Conservation (phyloP, 37 sponge, comb jelly and placozoan genomes). For the Crambe crambe region DNA sequence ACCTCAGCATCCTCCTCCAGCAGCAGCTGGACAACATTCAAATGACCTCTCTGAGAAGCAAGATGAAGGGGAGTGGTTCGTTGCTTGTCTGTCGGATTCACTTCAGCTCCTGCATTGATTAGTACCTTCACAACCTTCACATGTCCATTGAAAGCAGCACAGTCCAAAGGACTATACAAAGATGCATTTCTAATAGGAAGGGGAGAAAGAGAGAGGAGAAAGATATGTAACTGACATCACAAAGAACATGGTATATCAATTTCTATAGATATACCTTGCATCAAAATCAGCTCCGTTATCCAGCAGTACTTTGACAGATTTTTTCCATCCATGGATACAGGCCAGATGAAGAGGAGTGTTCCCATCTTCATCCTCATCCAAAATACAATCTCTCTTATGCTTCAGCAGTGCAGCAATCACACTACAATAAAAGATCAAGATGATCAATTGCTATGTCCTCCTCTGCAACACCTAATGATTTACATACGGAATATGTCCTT, state of each 20-base stretch:
- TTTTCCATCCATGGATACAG: constrained; percentile 70
- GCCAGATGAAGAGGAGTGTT: constrained; percentile 95
- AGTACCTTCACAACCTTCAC: constrained; percentile 44
- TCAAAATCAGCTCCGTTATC: constrained; percentile 69
- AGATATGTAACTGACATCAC: no score
- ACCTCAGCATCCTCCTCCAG: constrained; percentile 72
- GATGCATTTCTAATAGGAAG: constrained; percentile 62
- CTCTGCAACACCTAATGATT: background rate
- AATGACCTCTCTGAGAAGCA: constrained; percentile 77
- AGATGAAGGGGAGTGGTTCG: constrained; percentile 83
- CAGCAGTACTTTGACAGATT: constrained; percentile 59
- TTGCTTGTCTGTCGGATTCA: constrained; percentile 72
- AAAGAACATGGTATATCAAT: no score
- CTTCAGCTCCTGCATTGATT: constrained; percentile 62
- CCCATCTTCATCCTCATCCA: constrained; percentile 87
- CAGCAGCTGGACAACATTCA: constrained; percentile 51
- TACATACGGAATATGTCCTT: constrained; percentile 70
- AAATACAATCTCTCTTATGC: constrained; percentile 25
- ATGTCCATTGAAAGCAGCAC: constrained; percentile 69
- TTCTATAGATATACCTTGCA: constrained; percentile 64
- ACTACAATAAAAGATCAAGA: background rate
- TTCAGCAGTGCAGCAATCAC: constrained; percentile 33
- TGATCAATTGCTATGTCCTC: background rate
- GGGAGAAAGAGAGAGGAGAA: background rate
- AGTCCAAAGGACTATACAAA: constrained; percentile 85